Evolutionary conservation across 2,797 vertebrate genomes (phyloP), one percentile per base, ranked within the genome.

Genomic region (Ceryle rudis): DNA sequence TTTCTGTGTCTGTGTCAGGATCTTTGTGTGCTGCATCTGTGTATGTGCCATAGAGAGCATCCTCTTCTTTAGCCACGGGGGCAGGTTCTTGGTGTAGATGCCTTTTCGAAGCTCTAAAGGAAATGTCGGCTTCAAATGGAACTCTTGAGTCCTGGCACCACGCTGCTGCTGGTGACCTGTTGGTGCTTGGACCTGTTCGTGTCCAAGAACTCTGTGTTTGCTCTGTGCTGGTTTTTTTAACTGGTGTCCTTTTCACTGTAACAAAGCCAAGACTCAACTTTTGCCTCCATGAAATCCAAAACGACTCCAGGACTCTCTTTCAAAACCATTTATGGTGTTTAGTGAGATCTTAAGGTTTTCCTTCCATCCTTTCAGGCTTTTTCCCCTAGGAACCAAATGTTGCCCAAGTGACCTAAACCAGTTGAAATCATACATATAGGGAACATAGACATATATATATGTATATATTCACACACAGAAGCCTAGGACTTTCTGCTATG

Each of bases 221-320:
- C 71, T 78, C 81, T 74, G 3, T n/a, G 41, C 61, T 93, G 47
- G 1, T 6, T 51, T 33, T 37, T 69, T 46, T 64, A 72, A 69
- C 62, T 86, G 67, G 25, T 82, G 60, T 65, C 64, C 60, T 21
- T 91, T 91, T 88, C 21, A 17, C 81, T 28, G 0, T 55, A 70
- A 81, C 31, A 92, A 79, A 72, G 71, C 81, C 71, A 80, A 81
- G 66, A 49, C 49, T 86, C 37, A 42, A 18, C 37, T 89, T 81
- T 23, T 47, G 20, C 89, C 79, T 81, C 81, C 16, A 0, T 39
- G 54, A 80, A 86, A 89, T 82, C 37, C 42, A 42, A 71, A 77
- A 64, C 52, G 39, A 22, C n/a, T 88, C 69, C 51, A 81, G 89
- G 92, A 88, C 83, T 86, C 86, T 94, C 84, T 94, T 82, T 89